Base-by-base conservation (phyloP, 2,113 vertebrate genomes). In the Phylloscopus whistleri region DNA sequence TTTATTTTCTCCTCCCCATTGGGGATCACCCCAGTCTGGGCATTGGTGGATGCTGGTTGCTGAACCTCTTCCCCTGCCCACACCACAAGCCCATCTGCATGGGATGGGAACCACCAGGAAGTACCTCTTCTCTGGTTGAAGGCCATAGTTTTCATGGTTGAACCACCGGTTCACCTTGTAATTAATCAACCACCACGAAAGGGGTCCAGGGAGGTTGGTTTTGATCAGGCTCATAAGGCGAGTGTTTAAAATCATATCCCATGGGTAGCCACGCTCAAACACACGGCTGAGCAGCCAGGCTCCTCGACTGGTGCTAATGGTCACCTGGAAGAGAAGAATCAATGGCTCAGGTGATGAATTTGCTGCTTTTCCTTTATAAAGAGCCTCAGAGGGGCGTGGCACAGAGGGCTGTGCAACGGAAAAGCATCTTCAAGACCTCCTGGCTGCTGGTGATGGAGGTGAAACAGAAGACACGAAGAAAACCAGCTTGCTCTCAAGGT, bases 81-180 rank as follows among this genome's bases (percentile, higher is more conserved):
- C 27, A 41, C 26, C 37, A 67, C n/a, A 58, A 70, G 33, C 18
- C 35, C 60, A 33, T 66, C 37, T 9, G 2, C 35, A 26, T 9
- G 15, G 21, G 30, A 12, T 56, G 35, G 37, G 19, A 85, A 10
- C 16, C 41, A 60, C 59, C 43, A 88, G 66, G 84, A 90, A 70
- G 82, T 95, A 99, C 99, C 98, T 98, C 80, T 98, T 95, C 70
- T 87, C 93, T 43, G 98, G 98, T 44, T 97, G 79, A 80, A 99
- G 90, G 59, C 99, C 97, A 1, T 99, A 99, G 82, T 99, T 96
- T 62, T 80, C 92, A 37, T 99, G 99, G 89, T 98, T 97, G 89
- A 97, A 98, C 96, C 94, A 64, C 28, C 96, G 93, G 94, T 98
- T 99, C 58, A 97, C 72, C 11, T 33, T 87, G 91, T 89, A 97